Conservation (phyloP, 2,113 vertebrate species). For the Spermophilus dauricus region DNA sequence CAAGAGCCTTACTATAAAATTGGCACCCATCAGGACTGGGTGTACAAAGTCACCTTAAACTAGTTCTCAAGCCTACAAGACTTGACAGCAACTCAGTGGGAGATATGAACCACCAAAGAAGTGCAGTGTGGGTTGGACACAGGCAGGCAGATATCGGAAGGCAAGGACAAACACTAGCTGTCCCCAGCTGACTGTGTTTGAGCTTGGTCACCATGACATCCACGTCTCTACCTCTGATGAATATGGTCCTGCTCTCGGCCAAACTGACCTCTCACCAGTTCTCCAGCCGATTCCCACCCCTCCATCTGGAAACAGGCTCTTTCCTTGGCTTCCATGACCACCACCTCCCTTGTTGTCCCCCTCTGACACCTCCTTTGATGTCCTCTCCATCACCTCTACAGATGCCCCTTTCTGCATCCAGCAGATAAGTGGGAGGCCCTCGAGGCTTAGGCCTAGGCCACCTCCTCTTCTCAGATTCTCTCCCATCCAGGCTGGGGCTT, state of each 20-base stretch:
- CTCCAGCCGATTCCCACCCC: no score
- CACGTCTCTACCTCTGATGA: no score
- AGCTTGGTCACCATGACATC: neutral
- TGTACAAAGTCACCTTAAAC: neutral
- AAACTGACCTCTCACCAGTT: neutral
- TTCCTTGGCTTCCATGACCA: neutral
- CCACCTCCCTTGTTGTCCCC: neutral
- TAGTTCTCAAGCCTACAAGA: neutral
- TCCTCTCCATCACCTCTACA: neutral
- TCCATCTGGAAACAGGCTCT: neutral
- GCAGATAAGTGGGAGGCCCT: neutral
- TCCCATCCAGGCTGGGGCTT: neutral
- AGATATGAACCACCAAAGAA: neutral
- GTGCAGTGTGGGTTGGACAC: no score
- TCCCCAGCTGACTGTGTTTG: neutral
- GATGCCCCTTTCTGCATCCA: neutral
- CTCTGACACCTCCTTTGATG: neutral
- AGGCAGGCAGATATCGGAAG: neutral
- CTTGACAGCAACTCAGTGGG: neutral
- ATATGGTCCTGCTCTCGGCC: neutral
- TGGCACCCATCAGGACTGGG: neutral
- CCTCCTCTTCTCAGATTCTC: neutral
- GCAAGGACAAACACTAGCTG: neutral
- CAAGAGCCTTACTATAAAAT: neutral
- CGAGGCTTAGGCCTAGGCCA: no score